Conservation (phyloP, 2,888 invertebrate genomes). For the Cephus pygmeus region DNA sequence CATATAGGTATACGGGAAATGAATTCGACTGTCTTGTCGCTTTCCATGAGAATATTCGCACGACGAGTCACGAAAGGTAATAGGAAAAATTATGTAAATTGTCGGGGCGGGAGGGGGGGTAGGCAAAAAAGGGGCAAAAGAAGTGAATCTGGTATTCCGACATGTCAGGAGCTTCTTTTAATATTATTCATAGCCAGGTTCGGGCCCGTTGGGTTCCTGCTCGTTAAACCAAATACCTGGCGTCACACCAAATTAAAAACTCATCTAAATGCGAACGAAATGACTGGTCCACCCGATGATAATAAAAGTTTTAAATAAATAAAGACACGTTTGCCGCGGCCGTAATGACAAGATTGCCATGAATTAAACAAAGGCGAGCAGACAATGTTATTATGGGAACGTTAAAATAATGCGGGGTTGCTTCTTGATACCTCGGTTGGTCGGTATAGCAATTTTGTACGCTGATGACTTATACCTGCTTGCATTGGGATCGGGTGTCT, state of each 20-base stretch:
- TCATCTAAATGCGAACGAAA: conserved; percentile 51
- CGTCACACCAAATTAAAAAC: conserved; percentile 56
- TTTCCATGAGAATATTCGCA: too few species aligned
- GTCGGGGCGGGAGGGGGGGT: neutral
- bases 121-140: conserved; percentile 6
- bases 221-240: conserved; percentile 53
- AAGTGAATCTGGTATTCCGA: conserved; percentile 4
- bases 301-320: conserved; percentile 49
- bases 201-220: conserved; percentile 32
- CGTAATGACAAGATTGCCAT: conserved; percentile 51
- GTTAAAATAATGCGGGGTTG: conserved; percentile 40
- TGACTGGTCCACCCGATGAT: conserved; percentile 35
- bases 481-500: too few species aligned
- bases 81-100: neutral
- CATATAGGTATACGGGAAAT: too few species aligned
- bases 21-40: too few species aligned
- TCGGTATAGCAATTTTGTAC: conserved; percentile 17
- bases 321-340: conserved; percentile 41
- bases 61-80: neutral
- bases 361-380: conserved; percentile 40
- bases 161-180: conserved; percentile 25
- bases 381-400: conserved; percentile 42
- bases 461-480: too few species aligned
- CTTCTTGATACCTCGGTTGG: conserved; percentile 24
- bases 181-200: conserved; percentile 45